Evolutionary conservation across 2,888 invertebrate genomes (phyloP), one percentile per base, ranked within the genome.

Genomic region (Alcis repandata): DNA sequence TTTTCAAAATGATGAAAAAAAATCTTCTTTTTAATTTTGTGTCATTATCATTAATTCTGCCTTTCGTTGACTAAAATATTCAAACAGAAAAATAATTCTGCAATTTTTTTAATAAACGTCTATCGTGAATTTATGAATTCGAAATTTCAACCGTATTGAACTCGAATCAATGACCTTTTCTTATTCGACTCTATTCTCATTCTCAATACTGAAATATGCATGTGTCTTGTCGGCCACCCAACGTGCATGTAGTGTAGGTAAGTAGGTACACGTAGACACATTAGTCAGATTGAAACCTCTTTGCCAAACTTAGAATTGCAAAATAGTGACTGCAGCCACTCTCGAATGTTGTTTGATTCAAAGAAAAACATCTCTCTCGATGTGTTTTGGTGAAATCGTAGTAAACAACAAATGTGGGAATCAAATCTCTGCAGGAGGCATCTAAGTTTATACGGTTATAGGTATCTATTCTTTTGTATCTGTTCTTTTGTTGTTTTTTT

Each of bases 201-300:
- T 54, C 48, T 41, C 36, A 17, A 54, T 43, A 64, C 52, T 64
- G 33, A 59, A 64, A 59, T 54, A 59, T 64, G 54, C 41, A 64
- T 56, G 48, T 58, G 27, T 49, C 41, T 52, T 63, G 52, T 53
- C 19, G 45, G 20, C 46, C 38, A 36, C 33, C 15, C 13, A 40
- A 32, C n/a, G 22, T 19, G 15, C 17, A 36, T 20, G 9, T 56
- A 22, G 22, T 38, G 27, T 43, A 53, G 51, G 38, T 49, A 49
- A 45, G 53, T 63, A 73, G 56, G 63, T 74, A 72, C 72, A 81
- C 73, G 78, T 85, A 87, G 85, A 85, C 86, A 88, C 91, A 91
- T 92, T 92, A 91, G 89, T 84, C 81, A 83, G 86, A 91, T 92
- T 91, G 89, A 84, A 91, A 90, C 86, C 89, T 89, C 89, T 89